These are phyloP conservation scores for Galerucella pusilla DNA, from an alignment of 2,888 invertebrate genomes.

Conservation along the genomic window DNA sequence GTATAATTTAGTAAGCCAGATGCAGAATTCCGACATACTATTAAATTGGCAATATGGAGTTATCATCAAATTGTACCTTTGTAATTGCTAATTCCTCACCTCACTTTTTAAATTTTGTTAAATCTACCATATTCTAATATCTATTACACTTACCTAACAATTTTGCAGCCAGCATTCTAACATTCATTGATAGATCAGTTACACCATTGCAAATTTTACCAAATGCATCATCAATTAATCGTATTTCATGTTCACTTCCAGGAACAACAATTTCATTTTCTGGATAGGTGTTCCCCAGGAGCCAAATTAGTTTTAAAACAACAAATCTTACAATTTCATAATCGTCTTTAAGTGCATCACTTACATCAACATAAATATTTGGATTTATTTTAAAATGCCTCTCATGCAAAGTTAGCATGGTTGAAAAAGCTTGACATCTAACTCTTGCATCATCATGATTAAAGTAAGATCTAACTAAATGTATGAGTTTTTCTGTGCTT, in stretches of 20 bases:
- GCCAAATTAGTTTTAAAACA: constrained; percentile 86
- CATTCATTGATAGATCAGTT: constrained; percentile 91
- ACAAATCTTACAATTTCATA: constrained; percentile 92
- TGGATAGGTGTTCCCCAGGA: constrained; percentile 87
- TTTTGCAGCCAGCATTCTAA: constrained; percentile 85
- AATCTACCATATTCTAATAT: too few relatives aligned
- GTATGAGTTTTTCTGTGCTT: constrained; percentile 73
- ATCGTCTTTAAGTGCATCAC: constrained; percentile 86
- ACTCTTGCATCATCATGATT: constrained; percentile 92
- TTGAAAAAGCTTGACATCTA: constrained; percentile 87
- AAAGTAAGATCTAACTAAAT: constrained; percentile 86
- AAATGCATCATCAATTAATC: constrained; percentile 96
- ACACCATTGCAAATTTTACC: constrained; percentile 93
- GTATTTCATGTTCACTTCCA: constrained; percentile 84
- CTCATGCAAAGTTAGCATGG: constrained; percentile 84
- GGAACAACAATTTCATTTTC: constrained; percentile 80
- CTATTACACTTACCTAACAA: constrained; percentile 66
- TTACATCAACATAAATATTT: constrained; percentile 75
- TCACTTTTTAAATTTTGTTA: too few relatives aligned
- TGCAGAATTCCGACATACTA: too few relatives aligned
- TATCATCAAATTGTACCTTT: too few relatives aligned
- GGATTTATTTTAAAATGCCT: constrained; percentile 84
- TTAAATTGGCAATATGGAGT: too few relatives aligned
- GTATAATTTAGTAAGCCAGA: too few relatives aligned
- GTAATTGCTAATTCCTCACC: too few relatives aligned